These are phyloP conservation scores for Eurystomus glaucurus DNA, from an alignment of 2,797 vertebrate genomes.

Conservation along the genomic window DNA sequence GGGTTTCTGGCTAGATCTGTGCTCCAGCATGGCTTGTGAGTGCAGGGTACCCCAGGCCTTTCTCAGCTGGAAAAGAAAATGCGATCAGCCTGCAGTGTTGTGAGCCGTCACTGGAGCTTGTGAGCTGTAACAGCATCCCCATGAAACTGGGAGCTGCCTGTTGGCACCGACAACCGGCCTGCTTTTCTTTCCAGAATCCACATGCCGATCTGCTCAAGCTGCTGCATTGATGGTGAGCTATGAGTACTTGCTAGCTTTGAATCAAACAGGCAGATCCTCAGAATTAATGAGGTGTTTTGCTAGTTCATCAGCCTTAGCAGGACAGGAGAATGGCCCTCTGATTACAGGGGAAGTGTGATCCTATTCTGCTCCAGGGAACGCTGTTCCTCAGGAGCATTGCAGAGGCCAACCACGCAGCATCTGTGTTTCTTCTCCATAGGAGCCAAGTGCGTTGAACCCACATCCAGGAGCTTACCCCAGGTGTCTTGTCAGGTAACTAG, in stretches of 20 bases:
- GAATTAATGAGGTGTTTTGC: not conserved
- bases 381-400: not conserved
- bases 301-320: not conserved
- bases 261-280: not conserved
- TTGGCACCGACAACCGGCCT: not conserved
- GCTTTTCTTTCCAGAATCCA: not conserved
- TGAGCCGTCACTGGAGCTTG: not conserved
- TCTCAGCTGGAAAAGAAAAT: conserved; percentile 11
- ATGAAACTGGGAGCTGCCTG: conserved; percentile 1
- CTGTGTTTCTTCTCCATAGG: not conserved
- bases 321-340: not conserved
- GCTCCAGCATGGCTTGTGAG: not conserved
- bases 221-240: not conserved
- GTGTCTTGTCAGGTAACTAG: not conserved
- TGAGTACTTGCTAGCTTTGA: not conserved
- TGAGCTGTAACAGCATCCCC: not conserved
- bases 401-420: not conserved
- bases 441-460: not conserved
- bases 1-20: not conserved
- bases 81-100: not conserved
- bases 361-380: not conserved
- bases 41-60: not conserved
- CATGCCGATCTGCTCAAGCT: not conserved
- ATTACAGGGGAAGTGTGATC: not conserved
- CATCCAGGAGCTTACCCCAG: not conserved